These are phyloP conservation scores for Invenusta paracnida DNA, from an alignment of 2,888 invertebrate species.

Conservation along the genomic window DNA sequence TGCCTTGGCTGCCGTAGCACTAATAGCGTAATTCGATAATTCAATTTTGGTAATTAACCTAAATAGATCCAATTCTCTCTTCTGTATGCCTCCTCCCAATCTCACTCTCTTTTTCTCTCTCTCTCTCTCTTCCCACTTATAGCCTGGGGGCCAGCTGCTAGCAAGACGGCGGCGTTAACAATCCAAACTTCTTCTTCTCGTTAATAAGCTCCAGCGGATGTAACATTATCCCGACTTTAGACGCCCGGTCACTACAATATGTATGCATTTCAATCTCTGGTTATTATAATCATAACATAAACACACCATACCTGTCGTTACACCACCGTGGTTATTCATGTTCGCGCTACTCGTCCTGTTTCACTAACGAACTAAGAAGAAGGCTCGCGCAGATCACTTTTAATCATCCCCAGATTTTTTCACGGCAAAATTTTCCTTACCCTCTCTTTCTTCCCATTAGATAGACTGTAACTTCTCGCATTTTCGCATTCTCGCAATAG, in stretches of 20 bases:
- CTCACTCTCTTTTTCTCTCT: too few species aligned
- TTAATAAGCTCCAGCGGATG: too few species aligned
- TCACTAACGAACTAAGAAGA: background rate
- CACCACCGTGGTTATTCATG: constrained; percentile 23
- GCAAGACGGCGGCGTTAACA: constrained; percentile 1
- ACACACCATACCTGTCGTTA: constrained; percentile 25
- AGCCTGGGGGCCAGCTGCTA: background rate
- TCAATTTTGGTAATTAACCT: constrained; percentile 34
- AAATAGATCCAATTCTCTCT: constrained; percentile 25
- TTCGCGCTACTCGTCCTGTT: background rate
- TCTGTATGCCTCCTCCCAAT: too few species aligned
- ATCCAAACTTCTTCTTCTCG: background rate
- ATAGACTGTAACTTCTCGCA: background rate
- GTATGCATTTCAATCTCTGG: constrained; percentile 9
- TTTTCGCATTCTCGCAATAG: too few species aligned
- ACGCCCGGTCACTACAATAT: background rate
- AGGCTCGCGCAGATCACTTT: constrained; percentile 1
- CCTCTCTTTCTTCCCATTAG: background rate
- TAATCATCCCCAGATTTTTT: background rate
- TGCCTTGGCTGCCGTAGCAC: background rate
- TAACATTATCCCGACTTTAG: constrained; percentile 23
- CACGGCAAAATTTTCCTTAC: too few species aligned
- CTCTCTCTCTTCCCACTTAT: background rate
- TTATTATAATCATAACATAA: constrained; percentile 29
- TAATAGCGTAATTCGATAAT: constrained; percentile 37